Percentiles rank a stretch among this genome's conserved stretches.
phyloP scores from a whole-genome alignment of 2,888 invertebrate genomes.

The Diadromus collaris region DNA sequence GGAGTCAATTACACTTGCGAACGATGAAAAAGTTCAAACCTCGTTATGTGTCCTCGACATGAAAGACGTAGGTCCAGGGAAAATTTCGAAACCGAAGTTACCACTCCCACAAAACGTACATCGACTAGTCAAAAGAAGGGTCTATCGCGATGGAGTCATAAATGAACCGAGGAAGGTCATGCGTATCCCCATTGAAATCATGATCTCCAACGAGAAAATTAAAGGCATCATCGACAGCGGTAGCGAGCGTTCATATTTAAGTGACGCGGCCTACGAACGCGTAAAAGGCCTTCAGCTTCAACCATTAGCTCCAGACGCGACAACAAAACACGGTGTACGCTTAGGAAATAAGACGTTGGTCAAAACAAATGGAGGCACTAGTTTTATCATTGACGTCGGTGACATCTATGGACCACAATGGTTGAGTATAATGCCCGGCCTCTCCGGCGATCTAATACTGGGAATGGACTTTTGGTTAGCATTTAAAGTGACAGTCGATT shows the following conservation, averaged over 20 bases:
- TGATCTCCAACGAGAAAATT: conserved; percentile 34
- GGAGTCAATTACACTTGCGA: neutral
- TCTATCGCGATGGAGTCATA: conserved; percentile 9
- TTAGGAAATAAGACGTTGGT: conserved; percentile 20
- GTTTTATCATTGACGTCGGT: conserved; percentile 35
- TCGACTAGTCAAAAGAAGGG: conserved; percentile 22
- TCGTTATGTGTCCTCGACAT: neutral
- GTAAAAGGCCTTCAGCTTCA: conserved; percentile 10
- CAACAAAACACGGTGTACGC: conserved; percentile 17
- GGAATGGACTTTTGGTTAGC: conserved; percentile 51
- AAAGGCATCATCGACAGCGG: conserved; percentile 33
- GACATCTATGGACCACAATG: conserved; percentile 32
- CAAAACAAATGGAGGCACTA: conserved; percentile 23
- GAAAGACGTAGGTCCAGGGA: neutral
- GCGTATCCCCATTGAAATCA: conserved; percentile 41
- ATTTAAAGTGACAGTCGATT: conserved; percentile 40
- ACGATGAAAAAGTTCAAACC: neutral
- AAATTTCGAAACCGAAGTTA: neutral
- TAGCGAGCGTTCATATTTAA: conserved; percentile 27
- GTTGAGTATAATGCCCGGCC: conserved; percentile 31
- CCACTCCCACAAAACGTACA: conserved; percentile 10
- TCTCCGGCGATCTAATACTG: conserved; percentile 26
- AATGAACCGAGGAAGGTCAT: conserved; percentile 37
- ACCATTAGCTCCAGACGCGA: neutral
- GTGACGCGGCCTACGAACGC: conserved; percentile 15